phyloP scores from a whole-genome alignment of 1,140 invertebrate genomes.

The Drosophila equinoxialis region DNA sequence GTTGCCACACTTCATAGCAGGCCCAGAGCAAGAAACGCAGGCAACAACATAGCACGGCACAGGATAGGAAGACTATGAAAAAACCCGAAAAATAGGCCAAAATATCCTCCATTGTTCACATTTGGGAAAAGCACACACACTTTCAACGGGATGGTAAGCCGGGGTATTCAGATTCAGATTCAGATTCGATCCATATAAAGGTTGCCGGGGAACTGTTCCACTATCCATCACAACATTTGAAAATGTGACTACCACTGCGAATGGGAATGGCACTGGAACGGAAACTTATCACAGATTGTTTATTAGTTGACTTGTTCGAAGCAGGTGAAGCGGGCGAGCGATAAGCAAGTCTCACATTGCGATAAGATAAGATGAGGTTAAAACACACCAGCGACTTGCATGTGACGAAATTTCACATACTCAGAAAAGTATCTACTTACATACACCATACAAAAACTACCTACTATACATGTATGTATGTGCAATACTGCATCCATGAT shows the following conservation, averaged over 20 bases:
- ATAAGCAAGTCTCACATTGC: conserved; percentile 14
- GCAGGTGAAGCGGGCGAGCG: conserved; percentile 3
- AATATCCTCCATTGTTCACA: conserved; percentile 47
- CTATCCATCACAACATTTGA: conserved; percentile 22
- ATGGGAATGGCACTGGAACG: not conserved
- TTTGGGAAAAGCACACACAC: not conserved
- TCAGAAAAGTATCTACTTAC: not conserved
- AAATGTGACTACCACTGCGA: not conserved
- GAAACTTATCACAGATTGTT: conserved; percentile 20
- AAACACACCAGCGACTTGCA: not conserved
- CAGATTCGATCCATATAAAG: conserved; percentile 44
- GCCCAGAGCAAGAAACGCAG: conserved; percentile 59
- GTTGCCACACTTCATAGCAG: conserved; percentile 53
- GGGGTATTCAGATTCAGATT: conserved; percentile 26
- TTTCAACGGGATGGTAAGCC: not conserved
- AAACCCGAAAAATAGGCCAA: conserved; percentile 63
- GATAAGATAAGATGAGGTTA: conserved; percentile 53
- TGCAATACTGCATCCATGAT: not conserved
- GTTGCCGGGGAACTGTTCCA: conserved; percentile 40
- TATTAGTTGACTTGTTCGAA: conserved; percentile 5
- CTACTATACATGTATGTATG: not conserved
- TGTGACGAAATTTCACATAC: conserved; percentile 10
- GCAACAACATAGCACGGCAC: conserved; percentile 60
- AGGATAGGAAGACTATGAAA: conserved; percentile 67
- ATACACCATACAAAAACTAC: not conserved